Evolutionary conservation across 2,797 vertebrate species (phyloP).

Genomic region (Florisuga fusca): DNA sequence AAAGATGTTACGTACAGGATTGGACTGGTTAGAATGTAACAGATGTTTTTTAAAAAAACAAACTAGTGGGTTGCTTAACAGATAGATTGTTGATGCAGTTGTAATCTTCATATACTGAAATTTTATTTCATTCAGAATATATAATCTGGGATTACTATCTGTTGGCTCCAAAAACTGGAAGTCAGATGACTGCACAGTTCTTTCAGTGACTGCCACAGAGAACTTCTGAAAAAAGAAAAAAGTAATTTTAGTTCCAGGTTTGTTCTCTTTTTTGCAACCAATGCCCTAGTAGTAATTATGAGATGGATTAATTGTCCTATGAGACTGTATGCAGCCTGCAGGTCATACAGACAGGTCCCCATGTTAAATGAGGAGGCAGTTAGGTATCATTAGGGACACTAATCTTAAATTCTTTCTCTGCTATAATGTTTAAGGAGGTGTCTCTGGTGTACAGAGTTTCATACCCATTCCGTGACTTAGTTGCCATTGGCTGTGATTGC

Average conservation of each 20-base stretch:
- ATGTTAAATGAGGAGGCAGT: not conserved
- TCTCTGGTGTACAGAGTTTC: not conserved
- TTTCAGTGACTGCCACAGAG: not conserved
- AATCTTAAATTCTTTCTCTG: not conserved
- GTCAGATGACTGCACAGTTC: not conserved
- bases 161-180: not conserved
- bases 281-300: not conserved
- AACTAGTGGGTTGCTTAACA: not conserved
- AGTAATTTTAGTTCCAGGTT: not conserved
- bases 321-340: not conserved
- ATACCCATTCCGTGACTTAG: not conserved
- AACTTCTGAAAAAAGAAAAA: not conserved
- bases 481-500: not conserved
- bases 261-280: not conserved
- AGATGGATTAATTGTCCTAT: not conserved
- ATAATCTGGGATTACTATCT: not conserved
- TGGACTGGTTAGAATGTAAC: not conserved
- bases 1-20: not conserved
- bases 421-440: not conserved
- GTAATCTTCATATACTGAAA: not conserved
- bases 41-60: not conserved
- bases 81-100: not conserved
- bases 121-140: not conserved
- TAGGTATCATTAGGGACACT: not conserved
- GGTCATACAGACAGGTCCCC: fast-evolving